Evolutionary conservation across 2,113 vertebrate species (phyloP), one percentile per base, ranked within the genome.

Genomic region (Solenodon paradoxus): DNA sequence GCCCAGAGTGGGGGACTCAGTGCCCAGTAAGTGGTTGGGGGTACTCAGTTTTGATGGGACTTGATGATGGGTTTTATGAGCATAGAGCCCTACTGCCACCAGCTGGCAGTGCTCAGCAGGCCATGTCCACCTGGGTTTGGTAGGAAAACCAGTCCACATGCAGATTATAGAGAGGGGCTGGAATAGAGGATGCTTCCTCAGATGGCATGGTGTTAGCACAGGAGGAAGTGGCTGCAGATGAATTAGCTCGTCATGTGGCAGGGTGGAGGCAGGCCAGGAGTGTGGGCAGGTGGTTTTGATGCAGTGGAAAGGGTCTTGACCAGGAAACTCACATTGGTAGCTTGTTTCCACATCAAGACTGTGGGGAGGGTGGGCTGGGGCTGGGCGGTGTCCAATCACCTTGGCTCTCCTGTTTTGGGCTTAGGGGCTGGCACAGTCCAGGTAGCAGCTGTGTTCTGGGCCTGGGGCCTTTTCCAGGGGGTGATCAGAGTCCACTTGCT

Each of bases 401-500:
- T 38, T 55, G 71, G 75, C 77, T 49, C 35, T 53, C 59, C 26
- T 11, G 9, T 3, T 45, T 17, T 1, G 28, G 77, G 82, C 45
- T 57, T 32, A 40, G 2, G 74, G 53, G 55, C n/a, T n/a, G 59
- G 22, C 7, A 2, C 8, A 6, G 61, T 55, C 49, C 28, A 5
- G 68, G n/a, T 24, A 35, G 57, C 32, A 80, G 88, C 15, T 38
- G 59, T 88, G 88, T 95, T 55, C 35, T 11, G 3, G 7, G 26
- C 66, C 1, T 77, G 38, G 59, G 87, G 53, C 68, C 3, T 97
- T 96, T 97, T 95, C 10, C 96, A 99, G 99, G 99, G 99, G 7
- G 99, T 99, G 69, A 98, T 99, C 96, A 98, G 99, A 94, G 99
- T 99, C 81, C 98, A 99, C 96, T 88, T 99, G 68, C 42, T 99